Evolutionary conservation across 2,113 vertebrate species (phyloP), one percentile per base, ranked within the genome.

Genomic region (Cebus imitator): DNA sequence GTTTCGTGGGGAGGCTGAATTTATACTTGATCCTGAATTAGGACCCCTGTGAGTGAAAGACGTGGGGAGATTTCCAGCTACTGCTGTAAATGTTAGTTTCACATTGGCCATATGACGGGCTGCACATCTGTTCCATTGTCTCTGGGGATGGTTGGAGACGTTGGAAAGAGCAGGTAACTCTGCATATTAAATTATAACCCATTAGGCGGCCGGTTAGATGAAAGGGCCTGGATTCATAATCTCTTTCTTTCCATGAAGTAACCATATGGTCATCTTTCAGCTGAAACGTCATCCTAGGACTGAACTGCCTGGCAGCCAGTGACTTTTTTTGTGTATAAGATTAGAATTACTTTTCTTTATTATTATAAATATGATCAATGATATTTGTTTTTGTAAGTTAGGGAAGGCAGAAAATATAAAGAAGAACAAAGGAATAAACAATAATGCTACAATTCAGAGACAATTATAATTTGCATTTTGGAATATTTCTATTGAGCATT

Each of bases 191-290:
- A 96, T 95, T 76, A 90, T n/a, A 90, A 55, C 80, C 16, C 80
- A 30, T 35, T n/a, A 45, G 93, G 90, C 0, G 0, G 83, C 55
- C 4, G 1, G 32, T 68, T 58, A 81, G 84, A 87, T 90, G 80
- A 95, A 79, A 93, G 79, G 40, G 10, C 32, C 90, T 87, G 68
- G 83, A 12, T 87, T 82, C 40, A 61, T 82, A 52, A 92, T 85
- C 52, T 96, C 83, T 48, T 70, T 87, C 94, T 94, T 80, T 92
- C 95, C 78, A 17, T 58, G 92, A 85, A 82, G 92, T 87, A 43
- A 32, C 87, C 96, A 80, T 68, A 61, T n/a, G 81, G 66, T 85
- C 87, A 57, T 58, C 90, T 93, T 73, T 66, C 76, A 89, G 75
- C 90, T 25, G 79, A 57, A 90, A 79, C 10, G n/a, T 2, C 2